phyloP scores from a whole-genome alignment of 1,140 invertebrate genomes.

The Drosophila watanabei region DNA sequence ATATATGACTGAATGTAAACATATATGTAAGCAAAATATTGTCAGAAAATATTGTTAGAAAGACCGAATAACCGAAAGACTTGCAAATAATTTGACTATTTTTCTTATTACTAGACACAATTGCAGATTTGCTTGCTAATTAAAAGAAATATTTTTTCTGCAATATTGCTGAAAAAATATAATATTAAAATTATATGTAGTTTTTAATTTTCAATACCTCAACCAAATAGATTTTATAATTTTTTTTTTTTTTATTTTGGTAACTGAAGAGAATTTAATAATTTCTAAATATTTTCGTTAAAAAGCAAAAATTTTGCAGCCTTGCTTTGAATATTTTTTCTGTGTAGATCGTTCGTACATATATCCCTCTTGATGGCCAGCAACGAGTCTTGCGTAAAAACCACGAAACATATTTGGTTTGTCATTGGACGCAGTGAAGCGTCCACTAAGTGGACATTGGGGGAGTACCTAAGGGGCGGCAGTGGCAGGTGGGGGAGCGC shows the following conservation, averaged over 20 bases:
- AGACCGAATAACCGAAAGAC: no score
- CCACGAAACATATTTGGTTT: conserved; percentile 85
- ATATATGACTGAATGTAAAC: no score
- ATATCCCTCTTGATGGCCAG: conserved; percentile 24
- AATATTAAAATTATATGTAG: neutral
- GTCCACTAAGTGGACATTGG: conserved; percentile 27
- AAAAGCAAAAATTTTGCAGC: no score
- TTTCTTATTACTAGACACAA: no score
- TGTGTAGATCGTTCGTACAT: conserved; percentile 6
- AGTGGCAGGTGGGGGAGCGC: neutral
- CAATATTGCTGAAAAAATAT: neutral
- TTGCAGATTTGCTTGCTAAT: no score
- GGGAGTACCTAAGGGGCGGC: neutral
- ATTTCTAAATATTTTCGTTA: neutral
- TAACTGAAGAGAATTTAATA: no score
- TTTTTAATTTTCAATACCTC: neutral
- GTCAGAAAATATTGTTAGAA: no score
- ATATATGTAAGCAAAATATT: no score
- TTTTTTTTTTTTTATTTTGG: neutral
- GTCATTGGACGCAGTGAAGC: conserved; percentile 80
- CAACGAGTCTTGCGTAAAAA: conserved; percentile 73
- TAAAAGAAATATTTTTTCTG: no score
- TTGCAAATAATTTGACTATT: no score
- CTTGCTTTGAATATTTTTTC: neutral
- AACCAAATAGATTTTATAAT: neutral